phyloP scores from a whole-genome alignment of 2,797 vertebrate species.

The Masticophis lateralis region DNA sequence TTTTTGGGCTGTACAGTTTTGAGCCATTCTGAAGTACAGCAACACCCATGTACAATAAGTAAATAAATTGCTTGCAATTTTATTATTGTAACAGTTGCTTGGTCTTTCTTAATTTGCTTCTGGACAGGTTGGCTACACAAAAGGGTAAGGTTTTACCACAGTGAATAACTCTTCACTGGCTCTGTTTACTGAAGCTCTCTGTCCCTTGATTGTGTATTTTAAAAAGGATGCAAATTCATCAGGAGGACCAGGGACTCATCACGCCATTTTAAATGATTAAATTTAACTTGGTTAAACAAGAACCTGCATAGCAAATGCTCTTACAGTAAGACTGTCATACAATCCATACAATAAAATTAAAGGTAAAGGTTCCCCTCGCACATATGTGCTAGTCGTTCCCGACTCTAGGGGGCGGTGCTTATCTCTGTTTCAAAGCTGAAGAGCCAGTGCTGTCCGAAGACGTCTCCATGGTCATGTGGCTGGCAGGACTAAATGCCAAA shows the following conservation, averaged over 20 bases:
- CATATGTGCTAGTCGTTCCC: too few species aligned
- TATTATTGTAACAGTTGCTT: background rate
- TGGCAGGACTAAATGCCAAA: too few species aligned
- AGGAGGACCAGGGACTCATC: background rate
- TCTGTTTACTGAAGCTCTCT: background rate
- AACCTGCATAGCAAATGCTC: background rate
- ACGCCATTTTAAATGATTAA: background rate
- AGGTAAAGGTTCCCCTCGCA: too few species aligned
- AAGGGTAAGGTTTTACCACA: background rate
- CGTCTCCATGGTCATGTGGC: too few species aligned
- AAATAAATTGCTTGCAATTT: background rate
- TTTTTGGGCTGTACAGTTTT: background rate
- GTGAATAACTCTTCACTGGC: background rate
- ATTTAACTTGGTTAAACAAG: background rate
- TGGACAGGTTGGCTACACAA: background rate
- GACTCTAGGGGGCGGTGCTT: too few species aligned
- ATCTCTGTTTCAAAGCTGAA: too few species aligned
- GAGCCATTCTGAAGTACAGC: background rate
- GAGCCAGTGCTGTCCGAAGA: too few species aligned
- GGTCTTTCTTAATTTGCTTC: background rate
- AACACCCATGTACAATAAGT: background rate
- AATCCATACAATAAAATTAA: too few species aligned
- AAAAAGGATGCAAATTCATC: background rate
- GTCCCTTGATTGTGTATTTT: background rate
- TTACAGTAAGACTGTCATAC: too few species aligned